Evolutionary conservation across 2,113 vertebrate genomes (phyloP).

Genomic region (Serinus canaria): DNA sequence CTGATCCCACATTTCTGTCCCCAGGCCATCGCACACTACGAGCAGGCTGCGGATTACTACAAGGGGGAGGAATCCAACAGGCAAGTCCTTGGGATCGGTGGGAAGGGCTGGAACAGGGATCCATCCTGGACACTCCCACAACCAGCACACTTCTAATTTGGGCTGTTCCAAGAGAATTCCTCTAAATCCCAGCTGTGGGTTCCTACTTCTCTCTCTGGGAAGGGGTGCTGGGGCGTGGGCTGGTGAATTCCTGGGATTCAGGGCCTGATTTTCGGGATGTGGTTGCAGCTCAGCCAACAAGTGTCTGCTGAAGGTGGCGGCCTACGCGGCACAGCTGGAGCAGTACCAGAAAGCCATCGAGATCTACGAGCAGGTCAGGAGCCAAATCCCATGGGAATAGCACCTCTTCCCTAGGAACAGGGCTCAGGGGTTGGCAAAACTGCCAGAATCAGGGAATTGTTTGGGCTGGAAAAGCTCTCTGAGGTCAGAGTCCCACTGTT

Average conservation of each 20-base stretch:
- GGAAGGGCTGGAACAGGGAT: not conserved
- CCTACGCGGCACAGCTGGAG: slow-evolving; percentile 92
- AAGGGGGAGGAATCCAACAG: slow-evolving; percentile 99
- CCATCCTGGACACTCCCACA: not conserved
- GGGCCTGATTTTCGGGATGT: not conserved
- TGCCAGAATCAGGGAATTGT: not conserved
- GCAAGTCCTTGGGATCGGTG: slow-evolving; percentile 44
- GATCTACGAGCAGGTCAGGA: slow-evolving; percentile 94
- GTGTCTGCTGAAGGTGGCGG: slow-evolving; percentile 96
- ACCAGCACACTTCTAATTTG: not conserved
- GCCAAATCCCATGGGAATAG: rapidly evolving
- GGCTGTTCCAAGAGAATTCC: not conserved
- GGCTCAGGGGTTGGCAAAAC: rapidly evolving
- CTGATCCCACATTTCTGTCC: slow-evolving; percentile 7
- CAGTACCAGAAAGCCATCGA: slow-evolving; percentile 96
- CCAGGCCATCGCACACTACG: slow-evolving; percentile 96
- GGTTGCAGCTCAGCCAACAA: slow-evolving; percentile 91
- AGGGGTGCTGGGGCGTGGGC: rapidly evolving
- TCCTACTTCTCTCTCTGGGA: rapidly evolving
- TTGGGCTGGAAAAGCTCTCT: not conserved
- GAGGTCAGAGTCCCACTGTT: not conserved
- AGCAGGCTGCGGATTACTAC: slow-evolving; percentile 98
- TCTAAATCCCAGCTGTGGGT: not conserved
- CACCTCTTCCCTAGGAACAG: not conserved
- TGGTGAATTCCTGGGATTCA: not conserved